Conservation (phyloP, 1,140 invertebrate genomes). For the Colletes latitarsis region DNA sequence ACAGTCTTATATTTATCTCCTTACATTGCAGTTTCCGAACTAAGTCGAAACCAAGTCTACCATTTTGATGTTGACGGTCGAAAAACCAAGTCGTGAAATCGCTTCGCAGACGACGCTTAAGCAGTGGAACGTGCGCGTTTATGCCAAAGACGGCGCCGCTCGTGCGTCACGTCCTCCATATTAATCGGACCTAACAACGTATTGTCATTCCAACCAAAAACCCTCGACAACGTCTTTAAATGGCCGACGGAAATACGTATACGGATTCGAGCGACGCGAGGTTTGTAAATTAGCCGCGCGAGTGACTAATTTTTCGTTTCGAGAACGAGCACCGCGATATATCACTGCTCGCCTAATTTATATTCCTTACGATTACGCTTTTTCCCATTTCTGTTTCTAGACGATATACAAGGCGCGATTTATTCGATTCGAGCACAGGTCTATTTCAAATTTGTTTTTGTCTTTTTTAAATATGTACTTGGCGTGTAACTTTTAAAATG, state of each 20-base stretch:
- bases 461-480: too few species aligned
- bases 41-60: too few species aligned
- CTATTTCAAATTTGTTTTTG: too few species aligned
- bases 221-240: slow-evolving; percentile 10
- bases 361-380: too few species aligned
- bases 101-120: background rate
- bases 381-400: too few species aligned
- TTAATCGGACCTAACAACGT: slow-evolving; percentile 20
- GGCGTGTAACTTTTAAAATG: too few species aligned
- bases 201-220: slow-evolving; percentile 56
- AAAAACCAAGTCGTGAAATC: background rate
- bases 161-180: slow-evolving; percentile 31
- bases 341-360: too few species aligned
- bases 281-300: slow-evolving; percentile 46
- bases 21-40: too few species aligned
- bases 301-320: background rate
- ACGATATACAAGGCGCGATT: too few species aligned
- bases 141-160: background rate
- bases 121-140: background rate
- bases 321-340: background rate
- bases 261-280: slow-evolving; percentile 12
- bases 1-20: too few species aligned
- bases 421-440: too few species aligned
- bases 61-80: too few species aligned
- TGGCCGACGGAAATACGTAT: slow-evolving; percentile 52